A percentile compares a stretch with the other conserved stretches of the same genome.
Conservation (phyloP, 2,113 vertebrate genomes). For the Phoxinus phoxinus region DNA sequence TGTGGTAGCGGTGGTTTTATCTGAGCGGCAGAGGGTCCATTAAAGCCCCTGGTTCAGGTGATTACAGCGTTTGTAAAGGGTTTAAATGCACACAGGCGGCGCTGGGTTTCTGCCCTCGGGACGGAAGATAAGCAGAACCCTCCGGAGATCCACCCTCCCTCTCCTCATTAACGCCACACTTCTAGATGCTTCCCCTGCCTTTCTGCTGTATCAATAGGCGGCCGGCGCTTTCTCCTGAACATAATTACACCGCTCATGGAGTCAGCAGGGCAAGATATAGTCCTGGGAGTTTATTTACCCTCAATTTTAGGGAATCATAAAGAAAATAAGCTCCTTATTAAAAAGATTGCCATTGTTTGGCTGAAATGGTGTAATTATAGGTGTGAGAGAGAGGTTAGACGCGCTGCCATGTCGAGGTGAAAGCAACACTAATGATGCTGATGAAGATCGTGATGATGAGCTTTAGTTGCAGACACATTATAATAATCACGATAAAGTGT, state of each 20-base stretch:
- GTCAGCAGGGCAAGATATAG: slow-evolving; percentile 28
- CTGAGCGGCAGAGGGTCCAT: slow-evolving; percentile 25
- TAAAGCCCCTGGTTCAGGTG: slow-evolving; percentile 35
- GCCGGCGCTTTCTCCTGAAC: slow-evolving; percentile 16
- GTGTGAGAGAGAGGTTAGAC: not conserved
- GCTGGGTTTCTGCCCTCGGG: slow-evolving; percentile 34
- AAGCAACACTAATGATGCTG: not conserved
- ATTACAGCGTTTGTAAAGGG: slow-evolving; percentile 31
- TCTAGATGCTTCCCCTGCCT: slow-evolving; percentile 8
- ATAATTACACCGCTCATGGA: slow-evolving; percentile 37
- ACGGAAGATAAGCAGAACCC: slow-evolving; percentile 34
- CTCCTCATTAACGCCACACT: slow-evolving; percentile 37
- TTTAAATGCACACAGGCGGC: slow-evolving; percentile 30
- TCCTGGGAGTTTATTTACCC: slow-evolving; percentile 43
- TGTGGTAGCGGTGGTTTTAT: not conserved
- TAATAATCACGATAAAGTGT: not conserved
- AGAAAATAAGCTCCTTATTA: slow-evolving; percentile 13
- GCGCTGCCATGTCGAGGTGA: not conserved
- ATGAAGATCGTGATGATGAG: slow-evolving; percentile 16
- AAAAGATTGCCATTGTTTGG: slow-evolving; percentile 20
- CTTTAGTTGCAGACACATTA: not conserved
- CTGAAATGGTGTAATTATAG: slow-evolving; percentile 32
- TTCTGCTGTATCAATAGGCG: slow-evolving; percentile 30
- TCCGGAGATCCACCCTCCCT: slow-evolving; percentile 17
- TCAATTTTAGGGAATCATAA: slow-evolving; percentile 28